Evolutionary conservation across 2,888 invertebrate species (phyloP).

Genomic region (Callosobruchus maculatus): DNA sequence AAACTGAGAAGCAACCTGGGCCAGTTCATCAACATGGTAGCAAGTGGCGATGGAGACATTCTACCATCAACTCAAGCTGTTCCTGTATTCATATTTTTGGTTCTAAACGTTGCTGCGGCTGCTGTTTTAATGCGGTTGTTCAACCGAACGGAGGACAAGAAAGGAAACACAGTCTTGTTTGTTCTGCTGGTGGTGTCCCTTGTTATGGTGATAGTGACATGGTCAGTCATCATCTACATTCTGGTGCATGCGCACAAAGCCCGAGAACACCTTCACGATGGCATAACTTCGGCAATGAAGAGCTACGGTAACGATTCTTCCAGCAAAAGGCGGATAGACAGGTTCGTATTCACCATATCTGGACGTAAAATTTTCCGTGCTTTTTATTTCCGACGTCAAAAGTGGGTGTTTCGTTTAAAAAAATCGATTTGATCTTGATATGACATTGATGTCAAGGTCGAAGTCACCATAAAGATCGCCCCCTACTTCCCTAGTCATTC

Average conservation of each 20-base stretch:
- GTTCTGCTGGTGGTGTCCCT: conserved; percentile 24
- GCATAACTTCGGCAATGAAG: conserved; percentile 57
- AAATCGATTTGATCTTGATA: too few relatives aligned
- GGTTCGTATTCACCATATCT: conserved; percentile 22
- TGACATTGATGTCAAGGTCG: too few relatives aligned
- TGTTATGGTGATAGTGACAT: conserved; percentile 23
- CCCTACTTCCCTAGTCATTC: too few relatives aligned
- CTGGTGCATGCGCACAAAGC: conserved; percentile 35
- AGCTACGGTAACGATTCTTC: conserved; percentile 55
- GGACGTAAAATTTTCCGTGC: neutral
- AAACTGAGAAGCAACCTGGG: conserved; percentile 36
- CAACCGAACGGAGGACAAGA: conserved; percentile 22
- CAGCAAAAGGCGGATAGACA: conserved; percentile 56
- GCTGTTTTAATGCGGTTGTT: conserved; percentile 33
- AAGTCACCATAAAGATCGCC: too few relatives aligned
- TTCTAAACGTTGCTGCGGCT: conserved; percentile 29
- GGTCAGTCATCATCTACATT: conserved; percentile 31
- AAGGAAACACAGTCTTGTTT: conserved; percentile 33
- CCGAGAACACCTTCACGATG: conserved; percentile 45
- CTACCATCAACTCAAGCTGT: conserved; percentile 31
- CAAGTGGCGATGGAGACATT: conserved; percentile 39
- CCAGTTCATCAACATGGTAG: conserved; percentile 42
- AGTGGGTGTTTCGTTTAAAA: too few relatives aligned
- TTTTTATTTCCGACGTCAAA: too few relatives aligned
- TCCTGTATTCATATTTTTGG: conserved; percentile 32